Base-by-base conservation (phyloP, 2,888 invertebrate species). In the Spodoptera picta region DNA sequence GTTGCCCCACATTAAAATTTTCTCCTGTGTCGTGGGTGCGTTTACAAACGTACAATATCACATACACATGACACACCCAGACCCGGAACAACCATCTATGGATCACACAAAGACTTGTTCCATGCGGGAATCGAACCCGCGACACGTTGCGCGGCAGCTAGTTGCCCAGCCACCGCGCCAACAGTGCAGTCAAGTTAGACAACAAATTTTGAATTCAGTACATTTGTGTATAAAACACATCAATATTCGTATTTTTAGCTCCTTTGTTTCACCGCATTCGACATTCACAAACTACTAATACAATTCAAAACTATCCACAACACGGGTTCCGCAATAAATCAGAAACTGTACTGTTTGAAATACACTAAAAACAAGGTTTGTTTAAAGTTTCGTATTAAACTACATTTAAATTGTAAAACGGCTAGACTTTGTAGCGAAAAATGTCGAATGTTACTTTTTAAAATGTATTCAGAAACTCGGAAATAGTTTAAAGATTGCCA, bases 401-500 rank as follows among this genome's bases (percentile, higher is more conserved):
- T 36, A 64, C 60, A 80, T 80, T 80, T 82, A 65, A 80, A 80
- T 82, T 80, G 69, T 69, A 80, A 80, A 80, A 71, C 55, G 64
- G 56, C 23, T 52, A 24, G 55, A 61, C 45, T 58, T 58, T 51
- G 65, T 50, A 54, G 56, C 19, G 59, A 59, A 69, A 61, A 66
- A 68, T 65, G 57, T 66, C 55, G 46, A 72, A 65, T 58, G 52
- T 73, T 59, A 66, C 71, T 59, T 68, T 78, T 67, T 41, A 14
- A 53, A 80, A 67, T 68, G 61, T 70, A 70, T 74, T 54, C 70
- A 12, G 54, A 12, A 55, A 45, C 55, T 59, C 27, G 31, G 65
- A 77, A 56, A 65, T 66, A 75, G 71, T 75, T 77, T 74, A 46
- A 53, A 60, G 45, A 57, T 51, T 48, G 14, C 27, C 2, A 48